Base-by-base conservation (phyloP, 2,888 invertebrate species). In the Pyralis farinalis region DNA sequence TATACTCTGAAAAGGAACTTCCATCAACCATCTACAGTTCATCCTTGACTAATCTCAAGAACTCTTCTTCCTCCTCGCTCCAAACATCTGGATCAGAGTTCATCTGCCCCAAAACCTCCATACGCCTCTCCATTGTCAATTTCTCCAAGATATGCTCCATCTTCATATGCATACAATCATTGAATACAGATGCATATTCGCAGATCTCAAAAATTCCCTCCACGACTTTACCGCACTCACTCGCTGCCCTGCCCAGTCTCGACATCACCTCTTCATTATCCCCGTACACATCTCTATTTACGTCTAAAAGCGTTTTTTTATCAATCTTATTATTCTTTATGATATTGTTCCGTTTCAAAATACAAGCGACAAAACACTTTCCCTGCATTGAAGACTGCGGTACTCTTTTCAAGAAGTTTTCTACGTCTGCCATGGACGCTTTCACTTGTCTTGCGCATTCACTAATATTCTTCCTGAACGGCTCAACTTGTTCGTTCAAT, bases 121-220 rank as follows among this genome's bases (percentile, higher is more conserved):
- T 80, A 0, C 87, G 56, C 1, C 85, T 61, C 33, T 87, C 84
- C 82, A 87, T 78, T 3, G 70, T 82, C 34, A 81, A 65, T 46
- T 79, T 82, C 35, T 87, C 86, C 32, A 88, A 42, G 1, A 87
- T 70, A 58, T 88, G 87, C 31, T 87, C 87, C 86, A 86, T 85
- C 41, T 77, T 83, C 56, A 85, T 80, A 57, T 87, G 86, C 87
- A 88, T 88, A 31, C 87, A 88, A 40, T 88, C 88, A 36, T 88
- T 88, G 34, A 88, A 88, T 1, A 82, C 64, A 0, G 86, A 77
- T 4, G 87, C 81, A 35, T 76, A 86, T 46, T 88, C 87, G 34
- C 87, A 88, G 16, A 88, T 71, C 45, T 88, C 87, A 30, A 87
- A 88, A 7, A 86, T 75, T 1, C 55, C 62, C 0, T 77, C 76